Percentiles rank a stretch among this genome's conserved stretches.
Conservation (phyloP, 2,888 invertebrate species). For the Hemistola chrysoprasaria region DNA sequence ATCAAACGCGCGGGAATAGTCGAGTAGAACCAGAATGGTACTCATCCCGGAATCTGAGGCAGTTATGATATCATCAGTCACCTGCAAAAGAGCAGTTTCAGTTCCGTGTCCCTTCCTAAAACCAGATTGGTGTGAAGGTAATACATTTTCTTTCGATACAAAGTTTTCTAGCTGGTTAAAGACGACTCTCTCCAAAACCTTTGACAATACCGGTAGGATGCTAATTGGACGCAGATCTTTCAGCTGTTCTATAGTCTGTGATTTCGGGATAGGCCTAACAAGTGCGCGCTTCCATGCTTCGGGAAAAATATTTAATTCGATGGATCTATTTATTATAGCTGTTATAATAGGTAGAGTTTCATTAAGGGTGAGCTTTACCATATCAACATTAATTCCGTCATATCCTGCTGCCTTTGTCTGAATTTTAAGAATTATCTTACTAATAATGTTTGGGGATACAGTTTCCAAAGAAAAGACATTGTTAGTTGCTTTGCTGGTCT, state of each 20-base stretch:
- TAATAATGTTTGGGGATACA: not conserved
- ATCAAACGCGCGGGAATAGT: constrained; percentile 29
- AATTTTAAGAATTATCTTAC: too few species aligned
- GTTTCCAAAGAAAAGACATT: not conserved
- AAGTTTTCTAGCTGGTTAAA: constrained; percentile 1
- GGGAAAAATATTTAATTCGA: constrained; percentile 1
- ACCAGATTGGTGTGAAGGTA: constrained; percentile 23
- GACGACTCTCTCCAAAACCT: constrained; percentile 3
- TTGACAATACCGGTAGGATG: constrained; percentile 18
- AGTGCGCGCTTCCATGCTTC: constrained; percentile 3
- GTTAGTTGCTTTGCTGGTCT: constrained; percentile 1
- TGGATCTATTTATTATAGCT: not conserved
- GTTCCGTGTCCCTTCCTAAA: constrained; percentile 18
- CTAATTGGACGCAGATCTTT: constrained; percentile 21
- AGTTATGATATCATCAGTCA: constrained; percentile 17
- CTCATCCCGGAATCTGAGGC: constrained; percentile 21
- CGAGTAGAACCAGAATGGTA: constrained; percentile 18
- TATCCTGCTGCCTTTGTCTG: too few species aligned
- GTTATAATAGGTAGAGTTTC: too few species aligned
- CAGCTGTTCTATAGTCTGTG: not conserved
- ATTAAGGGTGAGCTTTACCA: too few species aligned
- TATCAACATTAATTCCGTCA: too few species aligned
- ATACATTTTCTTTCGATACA: constrained; percentile 14
- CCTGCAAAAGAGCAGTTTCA: constrained; percentile 18
- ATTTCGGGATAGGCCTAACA: constrained; percentile 7